A percentile compares a stretch with the other conserved stretches of the same genome.
Evolutionary conservation across 1,140 invertebrate species (phyloP).

Genomic region (Eriocheir sinensis): DNA sequence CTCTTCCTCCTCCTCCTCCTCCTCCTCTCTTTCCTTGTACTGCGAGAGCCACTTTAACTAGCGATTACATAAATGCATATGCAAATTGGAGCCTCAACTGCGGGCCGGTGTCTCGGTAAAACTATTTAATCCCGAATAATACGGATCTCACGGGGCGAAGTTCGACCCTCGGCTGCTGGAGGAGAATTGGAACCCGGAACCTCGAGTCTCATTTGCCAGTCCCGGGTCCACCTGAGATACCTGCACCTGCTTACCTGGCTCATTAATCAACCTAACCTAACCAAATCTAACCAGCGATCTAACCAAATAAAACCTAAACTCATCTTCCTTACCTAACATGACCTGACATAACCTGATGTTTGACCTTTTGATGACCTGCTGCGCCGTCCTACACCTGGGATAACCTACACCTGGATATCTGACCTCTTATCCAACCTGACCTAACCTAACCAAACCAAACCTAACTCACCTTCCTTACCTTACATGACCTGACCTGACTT

Average conservation of each 20-base stretch:
- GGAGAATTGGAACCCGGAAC: constrained; percentile 23
- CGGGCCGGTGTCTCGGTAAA: constrained; percentile 34
- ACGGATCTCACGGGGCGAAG: constrained; percentile 42
- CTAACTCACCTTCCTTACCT: no score
- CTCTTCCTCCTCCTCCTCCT: neutral
- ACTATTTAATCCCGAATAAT: constrained; percentile 48
- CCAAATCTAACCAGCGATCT: no score
- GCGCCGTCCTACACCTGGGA: no score
- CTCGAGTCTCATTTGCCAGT: neutral
- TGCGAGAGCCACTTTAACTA: constrained; percentile 46
- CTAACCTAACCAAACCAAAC: no score
- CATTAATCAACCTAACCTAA: no score
- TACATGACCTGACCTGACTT: no score
- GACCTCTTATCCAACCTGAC: no score
- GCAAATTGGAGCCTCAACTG: constrained; percentile 47
- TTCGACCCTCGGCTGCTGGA: neutral
- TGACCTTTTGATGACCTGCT: neutral
- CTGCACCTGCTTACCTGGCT: no score
- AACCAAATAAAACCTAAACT: no score
- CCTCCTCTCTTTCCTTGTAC: neutral
- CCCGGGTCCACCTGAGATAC: neutral
- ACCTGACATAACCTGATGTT: neutral
- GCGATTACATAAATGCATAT: constrained; percentile 61
- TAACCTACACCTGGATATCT: no score
- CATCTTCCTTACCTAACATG: no score